Evolutionary conservation across 1,140 invertebrate species (phyloP), one percentile per base, ranked within the genome.

Genomic region (Nasonia vitripennis): DNA sequence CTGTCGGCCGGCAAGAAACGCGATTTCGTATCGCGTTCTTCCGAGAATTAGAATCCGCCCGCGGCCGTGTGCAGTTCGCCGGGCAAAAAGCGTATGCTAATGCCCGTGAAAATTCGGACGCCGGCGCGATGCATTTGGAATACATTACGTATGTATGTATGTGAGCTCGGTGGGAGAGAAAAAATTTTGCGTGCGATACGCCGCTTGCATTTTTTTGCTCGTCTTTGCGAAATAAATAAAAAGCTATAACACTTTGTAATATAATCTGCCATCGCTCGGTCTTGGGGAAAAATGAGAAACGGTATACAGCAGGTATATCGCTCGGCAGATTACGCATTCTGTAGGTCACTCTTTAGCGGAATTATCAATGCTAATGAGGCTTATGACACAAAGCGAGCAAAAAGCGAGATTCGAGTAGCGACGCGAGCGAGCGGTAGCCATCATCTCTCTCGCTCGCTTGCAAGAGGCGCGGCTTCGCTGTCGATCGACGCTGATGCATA

Each of bases 401-500:
- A 74, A 83, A 11, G 20, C 55, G 20, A 17, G 55, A 62, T 62
- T 62, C 55, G 55, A 62, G 55, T 62, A 62, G 55, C 55, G 20
- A 9, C 6, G 41, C 41, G 41, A 45, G 37, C 34, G 12, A 4
- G 87, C 87, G 88, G 86, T 87, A 86, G 87, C 89, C 88, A 89
- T 88, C 83, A 86, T 86, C 85, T 78, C 83, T 51, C 14, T 20
- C 79, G 31, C 14, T 20, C 81, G 86, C 85, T 87, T 83, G 48
- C 71, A 55, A 87, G 75, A 86, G 87, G 80, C 37, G 86, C 87
- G 86, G 88, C 89, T 90, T 87, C 86, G 87, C 86, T 88, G 91
- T 91, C 91, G 90, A 91, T 91, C 86, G 91, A 87, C 87, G 88
- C 87, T 87, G 90, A 89, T 91, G 90, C 89, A 91, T 90, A 91